Base-by-base conservation (phyloP, 2,797 vertebrate genomes). In the Poliocrania exsul region DNA sequence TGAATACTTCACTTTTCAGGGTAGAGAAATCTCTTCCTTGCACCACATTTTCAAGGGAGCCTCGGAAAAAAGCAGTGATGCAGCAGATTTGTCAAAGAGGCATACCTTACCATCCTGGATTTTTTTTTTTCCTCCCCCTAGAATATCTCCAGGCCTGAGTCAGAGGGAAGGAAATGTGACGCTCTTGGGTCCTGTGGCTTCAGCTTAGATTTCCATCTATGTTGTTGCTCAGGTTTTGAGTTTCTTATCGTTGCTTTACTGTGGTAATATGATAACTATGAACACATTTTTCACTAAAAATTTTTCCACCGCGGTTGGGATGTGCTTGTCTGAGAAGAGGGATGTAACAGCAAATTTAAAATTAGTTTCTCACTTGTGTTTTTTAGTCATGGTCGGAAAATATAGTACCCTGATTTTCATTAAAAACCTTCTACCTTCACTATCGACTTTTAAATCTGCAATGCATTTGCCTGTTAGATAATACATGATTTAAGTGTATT, bases 161-260 rank as follows among this genome's bases (percentile, higher is more conserved):
- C 33, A 58, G n/a, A 65, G 60, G 79, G 65, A 91, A 83, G 79
- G 92, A 95, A 97, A 96, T 74, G 49, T 79, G 87, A 95, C 56
- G 58, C 91, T 23, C 35, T 26, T 10, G 4, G 70, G 73, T 90
- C 65, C 77, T 75, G 51, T 57, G 66, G 62, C 80, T 91, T 91
- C 88, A 71, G 67, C n/a, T 95, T 82, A 51, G 69, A 67, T 94
- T 96, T 93, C 90, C 35, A 81, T 92, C 86, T 92, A 18, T 1
- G 1, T 35, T 51, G 64, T 87, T 83, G 82, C 57, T 71, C 28
- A 40, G 91, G 89, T 69, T 93, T 94, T 93, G 47, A 81, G 79
- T 92, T 93, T 94, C 91, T 92, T 88, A 64, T n/a, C 67, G 47
- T 70, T 78, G 57, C 75, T 75, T 87, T 83, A 42, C 54, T 72